These are phyloP conservation scores for Battus philenor DNA, from an alignment of 1,140 invertebrate species.

Conservation along the genomic window DNA sequence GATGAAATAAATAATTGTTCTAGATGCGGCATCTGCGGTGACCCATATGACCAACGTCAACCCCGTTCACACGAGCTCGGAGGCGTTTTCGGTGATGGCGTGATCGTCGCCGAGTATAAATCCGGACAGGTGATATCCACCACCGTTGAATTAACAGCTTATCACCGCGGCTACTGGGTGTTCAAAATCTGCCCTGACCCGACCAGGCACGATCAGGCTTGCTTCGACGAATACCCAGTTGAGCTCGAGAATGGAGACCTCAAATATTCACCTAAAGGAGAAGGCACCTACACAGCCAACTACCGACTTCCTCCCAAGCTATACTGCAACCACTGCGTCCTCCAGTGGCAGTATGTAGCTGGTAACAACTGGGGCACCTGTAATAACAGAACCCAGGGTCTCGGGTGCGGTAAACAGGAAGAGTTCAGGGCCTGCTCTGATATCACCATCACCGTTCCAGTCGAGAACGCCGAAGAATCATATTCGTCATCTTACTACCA, in stretches of 20 bases:
- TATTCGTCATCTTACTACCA: slow-evolving; percentile 2
- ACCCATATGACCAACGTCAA: slow-evolving; percentile 83
- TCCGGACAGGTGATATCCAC: slow-evolving; percentile 81
- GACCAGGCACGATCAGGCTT: slow-evolving; percentile 80
- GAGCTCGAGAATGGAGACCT: slow-evolving; percentile 69
- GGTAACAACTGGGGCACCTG: slow-evolving; percentile 88
- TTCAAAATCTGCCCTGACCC: slow-evolving; percentile 85
- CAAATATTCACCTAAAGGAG: slow-evolving; percentile 84
- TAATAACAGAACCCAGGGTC: slow-evolving; percentile 79
- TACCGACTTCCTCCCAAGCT: slow-evolving; percentile 81
- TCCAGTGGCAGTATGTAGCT: slow-evolving; percentile 88
- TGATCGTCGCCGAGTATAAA: slow-evolving; percentile 84
- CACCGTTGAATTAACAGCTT: slow-evolving; percentile 84
- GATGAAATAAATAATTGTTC: no score
- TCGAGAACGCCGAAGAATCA: neutral
- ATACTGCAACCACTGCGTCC: slow-evolving; percentile 85
- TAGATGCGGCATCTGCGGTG: slow-evolving; percentile 88
- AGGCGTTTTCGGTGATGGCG: slow-evolving; percentile 85
- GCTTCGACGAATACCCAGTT: slow-evolving; percentile 84
- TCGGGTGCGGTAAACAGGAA: slow-evolving; percentile 90
- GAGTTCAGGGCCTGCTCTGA: slow-evolving; percentile 91
- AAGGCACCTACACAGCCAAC: slow-evolving; percentile 82
- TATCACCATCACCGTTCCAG: slow-evolving; percentile 78
- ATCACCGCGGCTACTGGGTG: slow-evolving; percentile 90
- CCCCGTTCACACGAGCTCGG: slow-evolving; percentile 89